phyloP scores from a whole-genome alignment of 2,797 vertebrate species.

The Microctenopoma steveboyesi region DNA sequence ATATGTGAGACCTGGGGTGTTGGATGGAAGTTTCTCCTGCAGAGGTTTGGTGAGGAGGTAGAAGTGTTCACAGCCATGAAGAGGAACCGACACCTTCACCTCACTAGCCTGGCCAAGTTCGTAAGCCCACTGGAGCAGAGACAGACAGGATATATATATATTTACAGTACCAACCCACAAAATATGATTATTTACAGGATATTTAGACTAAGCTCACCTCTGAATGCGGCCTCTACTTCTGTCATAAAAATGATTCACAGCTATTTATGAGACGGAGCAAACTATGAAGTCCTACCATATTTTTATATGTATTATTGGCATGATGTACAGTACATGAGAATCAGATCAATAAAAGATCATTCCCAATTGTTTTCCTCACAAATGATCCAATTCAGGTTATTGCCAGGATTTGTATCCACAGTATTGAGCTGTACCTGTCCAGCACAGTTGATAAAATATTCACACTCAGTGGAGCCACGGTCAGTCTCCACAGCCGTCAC shows the following conservation, averaged over 20 bases:
- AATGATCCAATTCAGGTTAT: neutral
- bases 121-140: constrained; percentile 91
- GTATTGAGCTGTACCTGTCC: constrained; percentile 86
- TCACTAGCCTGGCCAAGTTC: constrained; percentile 95
- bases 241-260: neutral
- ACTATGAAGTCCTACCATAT: neutral
- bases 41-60: constrained; percentile 95
- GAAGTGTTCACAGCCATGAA: constrained; percentile 98
- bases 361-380: neutral
- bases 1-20: constrained; percentile 86
- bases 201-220: neutral
- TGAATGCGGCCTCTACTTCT: neutral
- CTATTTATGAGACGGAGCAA: neutral
- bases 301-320: neutral
- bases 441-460: constrained; percentile 96
- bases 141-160: constrained; percentile 21
- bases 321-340: neutral
- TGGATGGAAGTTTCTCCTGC: constrained; percentile 82
- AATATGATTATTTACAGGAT: neutral
- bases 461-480: constrained; percentile 89
- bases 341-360: neutral
- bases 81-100: constrained; percentile 91
- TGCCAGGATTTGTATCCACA: neutral
- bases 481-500: constrained; percentile 92
- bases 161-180: neutral